Conservation (phyloP, 2,888 invertebrate genomes). For the Orchesellides sinensis region DNA sequence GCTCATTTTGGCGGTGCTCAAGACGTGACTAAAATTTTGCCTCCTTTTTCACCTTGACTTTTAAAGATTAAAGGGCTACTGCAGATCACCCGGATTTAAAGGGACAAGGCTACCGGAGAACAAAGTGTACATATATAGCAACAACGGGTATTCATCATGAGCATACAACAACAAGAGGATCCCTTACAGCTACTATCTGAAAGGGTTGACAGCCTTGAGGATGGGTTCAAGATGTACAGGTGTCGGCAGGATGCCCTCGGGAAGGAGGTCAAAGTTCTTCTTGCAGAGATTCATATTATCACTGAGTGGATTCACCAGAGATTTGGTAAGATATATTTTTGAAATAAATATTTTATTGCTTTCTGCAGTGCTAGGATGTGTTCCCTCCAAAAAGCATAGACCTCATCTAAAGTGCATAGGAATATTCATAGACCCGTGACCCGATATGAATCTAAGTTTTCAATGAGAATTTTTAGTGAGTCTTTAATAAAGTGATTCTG, state of each 20-base stretch:
- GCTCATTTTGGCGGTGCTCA: not conserved
- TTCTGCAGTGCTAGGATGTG: not conserved
- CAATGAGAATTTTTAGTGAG: no score
- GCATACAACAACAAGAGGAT: constrained; percentile 52
- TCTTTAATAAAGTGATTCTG: not conserved
- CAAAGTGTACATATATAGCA: not conserved
- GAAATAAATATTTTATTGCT: constrained; percentile 12
- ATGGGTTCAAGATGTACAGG: constrained; percentile 59
- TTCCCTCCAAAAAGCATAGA: constrained; percentile 12
- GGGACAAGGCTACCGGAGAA: constrained; percentile 27
- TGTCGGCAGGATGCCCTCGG: constrained; percentile 53
- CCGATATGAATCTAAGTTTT: no score
- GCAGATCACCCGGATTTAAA: constrained; percentile 40
- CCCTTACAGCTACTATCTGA: constrained; percentile 17
- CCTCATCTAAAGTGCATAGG: not conserved
- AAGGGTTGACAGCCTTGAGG: constrained; percentile 57
- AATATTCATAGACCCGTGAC: not conserved
- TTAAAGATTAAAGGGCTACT: constrained; percentile 65
- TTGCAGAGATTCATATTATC: constrained; percentile 68
- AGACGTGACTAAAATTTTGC: constrained; percentile 44
- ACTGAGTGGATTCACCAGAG: constrained; percentile 68
- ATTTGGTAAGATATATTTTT: constrained; percentile 59
- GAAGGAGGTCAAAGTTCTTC: constrained; percentile 65
- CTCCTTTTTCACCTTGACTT: constrained; percentile 50
- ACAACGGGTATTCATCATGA: constrained; percentile 47